Evolutionary conservation across 2,113 vertebrate genomes (phyloP).

Genomic region (Spilogale gracilis): DNA sequence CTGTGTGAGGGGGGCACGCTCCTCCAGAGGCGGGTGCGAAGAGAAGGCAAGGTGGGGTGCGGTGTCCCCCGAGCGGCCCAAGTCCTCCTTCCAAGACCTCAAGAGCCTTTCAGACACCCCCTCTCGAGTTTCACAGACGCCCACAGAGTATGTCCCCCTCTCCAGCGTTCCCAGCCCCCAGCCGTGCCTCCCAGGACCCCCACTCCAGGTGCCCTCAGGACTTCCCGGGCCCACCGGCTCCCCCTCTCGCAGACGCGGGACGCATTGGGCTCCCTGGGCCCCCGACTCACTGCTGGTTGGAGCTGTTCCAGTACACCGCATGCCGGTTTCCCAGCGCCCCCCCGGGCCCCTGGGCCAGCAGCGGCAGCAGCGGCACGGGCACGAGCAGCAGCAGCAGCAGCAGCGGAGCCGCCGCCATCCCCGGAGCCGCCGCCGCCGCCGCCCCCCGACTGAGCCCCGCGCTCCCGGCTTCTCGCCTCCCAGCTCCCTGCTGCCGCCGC

Average conservation of each 20-base stretch:
- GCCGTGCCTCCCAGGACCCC: constrained; percentile 41
- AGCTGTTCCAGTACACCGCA: constrained; percentile 97
- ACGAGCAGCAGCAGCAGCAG: constrained; percentile 83
- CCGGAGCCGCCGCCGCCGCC: constrained; percentile 84
- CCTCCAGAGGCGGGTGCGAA: neutral
- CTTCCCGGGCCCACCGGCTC: constrained; percentile 43
- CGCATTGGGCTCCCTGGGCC: constrained; percentile 34
- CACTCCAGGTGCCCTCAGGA: constrained; percentile 34
- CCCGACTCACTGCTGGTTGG: constrained; percentile 95
- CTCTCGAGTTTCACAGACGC: constrained; percentile 67
- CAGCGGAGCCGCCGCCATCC: constrained; percentile 86
- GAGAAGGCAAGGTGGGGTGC: constrained; percentile 36
- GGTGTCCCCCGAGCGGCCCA: constrained; percentile 47
- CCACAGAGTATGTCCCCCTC: neutral
- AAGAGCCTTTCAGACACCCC: constrained; percentile 48
- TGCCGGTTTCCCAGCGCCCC: constrained; percentile 91
- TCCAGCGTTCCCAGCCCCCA: constrained; percentile 23
- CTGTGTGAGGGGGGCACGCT: neutral
- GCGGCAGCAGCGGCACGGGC: constrained; percentile 84
- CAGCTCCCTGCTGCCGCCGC: constrained; percentile 54
- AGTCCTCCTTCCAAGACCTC: constrained; percentile 50
- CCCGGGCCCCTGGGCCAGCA: constrained; percentile 82
- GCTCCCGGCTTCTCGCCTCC: constrained; percentile 77
- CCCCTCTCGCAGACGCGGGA: constrained; percentile 31
- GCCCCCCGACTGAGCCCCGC: constrained; percentile 83